These are phyloP conservation scores for Nannoperca obscura DNA, from an alignment of 2,797 vertebrate species.

Conservation along the genomic window DNA sequence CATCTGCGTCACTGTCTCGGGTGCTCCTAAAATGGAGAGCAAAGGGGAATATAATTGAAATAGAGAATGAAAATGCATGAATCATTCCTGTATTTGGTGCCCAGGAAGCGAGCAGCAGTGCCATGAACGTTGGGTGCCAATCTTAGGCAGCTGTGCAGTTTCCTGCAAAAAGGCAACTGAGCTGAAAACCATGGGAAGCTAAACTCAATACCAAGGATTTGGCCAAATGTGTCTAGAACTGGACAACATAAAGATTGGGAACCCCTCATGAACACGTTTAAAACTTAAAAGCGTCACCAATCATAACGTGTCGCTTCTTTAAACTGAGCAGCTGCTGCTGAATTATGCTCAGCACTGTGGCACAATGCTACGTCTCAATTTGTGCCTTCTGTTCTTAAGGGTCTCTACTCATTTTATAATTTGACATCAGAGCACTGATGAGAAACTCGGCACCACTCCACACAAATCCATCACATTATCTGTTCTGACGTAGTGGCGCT, in stretches of 20 bases:
- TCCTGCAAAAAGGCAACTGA: background rate
- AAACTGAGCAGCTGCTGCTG: conserved; percentile 47
- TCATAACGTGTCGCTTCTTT: conserved; percentile 23
- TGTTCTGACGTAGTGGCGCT: conserved; percentile 26
- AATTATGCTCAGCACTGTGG: conserved; percentile 18
- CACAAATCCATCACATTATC: conserved; percentile 51
- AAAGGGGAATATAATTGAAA: background rate
- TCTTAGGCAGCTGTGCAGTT: background rate
- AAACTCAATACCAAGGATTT: background rate
- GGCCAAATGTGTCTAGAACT: background rate
- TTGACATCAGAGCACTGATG: conserved; percentile 56
- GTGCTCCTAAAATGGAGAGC: conserved; percentile 74
- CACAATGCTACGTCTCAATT: conserved; percentile 42
- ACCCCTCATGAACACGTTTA: background rate
- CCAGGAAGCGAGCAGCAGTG: background rate
- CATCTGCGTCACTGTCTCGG: conserved; percentile 91
- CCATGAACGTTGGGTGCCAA: background rate
- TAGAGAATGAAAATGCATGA: background rate
- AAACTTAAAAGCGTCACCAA: conserved; percentile 15
- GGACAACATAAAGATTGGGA: conserved; percentile 7
- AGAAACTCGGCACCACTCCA: conserved; percentile 47
- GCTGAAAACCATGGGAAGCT: background rate
- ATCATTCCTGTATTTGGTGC: background rate
- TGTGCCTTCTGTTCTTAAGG: conserved; percentile 53
- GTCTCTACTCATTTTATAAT: conserved; percentile 48